phyloP scores from a whole-genome alignment of 2,888 invertebrate species.

The Drosophila nr. fundita region DNA sequence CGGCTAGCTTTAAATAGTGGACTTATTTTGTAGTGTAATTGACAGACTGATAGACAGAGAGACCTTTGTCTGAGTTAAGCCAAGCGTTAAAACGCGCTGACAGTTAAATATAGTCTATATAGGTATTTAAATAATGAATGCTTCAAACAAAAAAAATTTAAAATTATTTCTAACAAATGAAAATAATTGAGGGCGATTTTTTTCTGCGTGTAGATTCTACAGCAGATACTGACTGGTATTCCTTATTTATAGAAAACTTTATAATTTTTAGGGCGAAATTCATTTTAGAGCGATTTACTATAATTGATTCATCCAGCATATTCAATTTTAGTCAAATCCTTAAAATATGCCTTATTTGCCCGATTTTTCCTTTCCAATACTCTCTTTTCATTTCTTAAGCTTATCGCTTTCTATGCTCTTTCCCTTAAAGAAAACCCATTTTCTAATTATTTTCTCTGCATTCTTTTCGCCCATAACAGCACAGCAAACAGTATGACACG shows the following conservation, averaged over 20 bases:
- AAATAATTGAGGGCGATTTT: not conserved
- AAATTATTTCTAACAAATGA: not conserved
- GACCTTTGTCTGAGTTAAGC: constrained; percentile 45
- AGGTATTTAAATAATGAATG: not conserved
- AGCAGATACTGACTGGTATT: not conserved
- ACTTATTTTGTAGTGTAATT: constrained; percentile 39
- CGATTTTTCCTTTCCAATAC: not conserved
- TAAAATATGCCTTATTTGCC: too few species aligned
- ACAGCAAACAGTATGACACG: constrained; percentile 76
- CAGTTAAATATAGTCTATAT: constrained; percentile 1
- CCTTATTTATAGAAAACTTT: not conserved
- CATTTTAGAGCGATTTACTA: not conserved
- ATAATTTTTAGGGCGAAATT: too few species aligned
- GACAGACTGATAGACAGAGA: constrained; percentile 9
- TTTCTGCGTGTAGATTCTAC: not conserved
- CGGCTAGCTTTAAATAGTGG: constrained; percentile 15
- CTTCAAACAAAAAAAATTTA: not conserved
- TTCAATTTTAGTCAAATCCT: not conserved
- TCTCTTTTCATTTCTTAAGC: not conserved
- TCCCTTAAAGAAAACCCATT: not conserved
- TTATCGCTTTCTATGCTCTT: not conserved
- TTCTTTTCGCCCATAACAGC: constrained; percentile 29
- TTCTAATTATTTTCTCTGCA: not conserved
- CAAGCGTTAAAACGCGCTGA: constrained; percentile 67
- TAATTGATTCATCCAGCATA: not conserved